Evolutionary conservation across 2,113 vertebrate genomes (phyloP).

Genomic region (Bos indicus): DNA sequence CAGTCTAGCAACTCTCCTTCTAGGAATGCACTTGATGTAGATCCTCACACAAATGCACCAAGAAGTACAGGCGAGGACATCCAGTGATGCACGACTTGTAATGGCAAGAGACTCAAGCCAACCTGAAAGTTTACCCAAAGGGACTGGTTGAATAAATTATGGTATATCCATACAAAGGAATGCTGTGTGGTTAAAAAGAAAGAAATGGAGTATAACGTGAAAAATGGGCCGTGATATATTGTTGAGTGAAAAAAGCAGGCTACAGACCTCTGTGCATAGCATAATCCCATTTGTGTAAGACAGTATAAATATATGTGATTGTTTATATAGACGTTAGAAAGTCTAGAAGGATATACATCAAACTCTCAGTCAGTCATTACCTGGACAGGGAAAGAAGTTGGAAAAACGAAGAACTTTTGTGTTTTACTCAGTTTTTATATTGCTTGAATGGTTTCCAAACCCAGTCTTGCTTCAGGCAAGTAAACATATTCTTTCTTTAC

Average conservation of each 20-base stretch:
- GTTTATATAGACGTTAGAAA: not conserved
- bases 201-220: not conserved
- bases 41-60: rapidly evolving
- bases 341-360: not conserved
- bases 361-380: not conserved
- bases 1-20: not conserved
- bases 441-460: not conserved
- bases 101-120: not conserved
- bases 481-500: not conserved
- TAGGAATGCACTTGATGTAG: not conserved
- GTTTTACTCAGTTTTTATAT: not conserved
- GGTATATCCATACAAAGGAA: not conserved
- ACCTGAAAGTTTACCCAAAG: not conserved
- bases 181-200: not conserved
- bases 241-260: not conserved
- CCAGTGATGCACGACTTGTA: rapidly evolving
- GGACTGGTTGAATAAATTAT: not conserved
- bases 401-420: not conserved
- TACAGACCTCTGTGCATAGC: not conserved
- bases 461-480: not conserved
- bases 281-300: not conserved
- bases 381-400: not conserved
- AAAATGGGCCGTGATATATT: not conserved
- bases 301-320: not conserved
- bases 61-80: rapidly evolving